These are phyloP conservation scores for Platalea minor DNA, from an alignment of 2,797 vertebrate genomes.

Conservation along the genomic window DNA sequence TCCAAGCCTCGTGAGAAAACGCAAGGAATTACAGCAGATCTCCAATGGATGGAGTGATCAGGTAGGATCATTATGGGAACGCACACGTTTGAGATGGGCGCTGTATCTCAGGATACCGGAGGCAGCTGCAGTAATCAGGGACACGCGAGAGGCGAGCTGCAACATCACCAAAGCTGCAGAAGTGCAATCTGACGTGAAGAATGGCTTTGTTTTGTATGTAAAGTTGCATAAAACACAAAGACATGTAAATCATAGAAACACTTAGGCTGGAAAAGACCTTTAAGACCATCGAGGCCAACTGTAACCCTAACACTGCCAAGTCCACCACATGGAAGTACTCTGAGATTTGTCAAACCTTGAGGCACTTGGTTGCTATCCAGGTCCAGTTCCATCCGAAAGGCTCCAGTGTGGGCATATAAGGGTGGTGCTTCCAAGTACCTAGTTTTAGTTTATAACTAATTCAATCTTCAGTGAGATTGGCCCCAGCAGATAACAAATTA, in stretches of 20 bases:
- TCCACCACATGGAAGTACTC: neutral
- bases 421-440: neutral
- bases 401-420: neutral
- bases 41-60: neutral
- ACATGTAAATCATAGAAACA: accelerated
- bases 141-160: accelerated
- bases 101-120: accelerated
- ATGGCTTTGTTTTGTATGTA: neutral
- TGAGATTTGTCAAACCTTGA: neutral
- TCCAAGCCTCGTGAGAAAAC: neutral
- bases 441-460: slow-evolving; percentile 25
- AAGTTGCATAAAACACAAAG: neutral
- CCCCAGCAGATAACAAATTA: slow-evolving; percentile 42
- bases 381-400: neutral
- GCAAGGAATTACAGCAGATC: neutral
- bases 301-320: neutral
- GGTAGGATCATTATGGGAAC: accelerated
- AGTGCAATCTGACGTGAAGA: neutral
- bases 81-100: accelerated
- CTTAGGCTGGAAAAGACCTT: neutral
- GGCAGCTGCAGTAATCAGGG: neutral
- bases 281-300: neutral
- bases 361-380: neutral
- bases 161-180: neutral
- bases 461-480: slow-evolving; percentile 35